Evolutionary conservation across 2,113 vertebrate species (phyloP).

Genomic region (Panthera leo): DNA sequence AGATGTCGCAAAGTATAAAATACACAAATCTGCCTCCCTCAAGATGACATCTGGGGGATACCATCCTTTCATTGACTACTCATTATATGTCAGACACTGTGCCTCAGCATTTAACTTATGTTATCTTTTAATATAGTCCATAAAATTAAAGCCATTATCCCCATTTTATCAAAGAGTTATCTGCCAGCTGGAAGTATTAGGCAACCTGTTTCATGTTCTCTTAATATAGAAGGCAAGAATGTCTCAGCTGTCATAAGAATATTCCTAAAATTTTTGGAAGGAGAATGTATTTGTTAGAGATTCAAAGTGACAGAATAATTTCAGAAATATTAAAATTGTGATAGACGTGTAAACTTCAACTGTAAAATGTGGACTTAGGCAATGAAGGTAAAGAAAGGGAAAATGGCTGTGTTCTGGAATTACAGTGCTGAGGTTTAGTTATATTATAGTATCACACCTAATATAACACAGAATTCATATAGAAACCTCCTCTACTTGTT

Average conservation of each 20-base stretch:
- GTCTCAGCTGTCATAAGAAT: background rate
- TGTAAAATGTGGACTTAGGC: background rate
- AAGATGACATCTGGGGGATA: background rate
- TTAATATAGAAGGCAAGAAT: background rate
- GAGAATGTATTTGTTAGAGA: background rate
- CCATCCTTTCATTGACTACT: background rate
- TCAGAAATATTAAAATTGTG: background rate
- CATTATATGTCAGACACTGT: background rate
- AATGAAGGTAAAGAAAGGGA: background rate
- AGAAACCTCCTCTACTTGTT: background rate
- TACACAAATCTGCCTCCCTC: background rate
- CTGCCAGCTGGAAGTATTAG: background rate
- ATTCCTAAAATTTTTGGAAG: background rate
- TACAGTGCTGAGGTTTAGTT: background rate
- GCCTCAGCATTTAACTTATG: background rate
- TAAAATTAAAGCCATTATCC: background rate
- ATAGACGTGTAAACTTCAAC: background rate
- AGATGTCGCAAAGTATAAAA: background rate
- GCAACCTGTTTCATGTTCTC: background rate
- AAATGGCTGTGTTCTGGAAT: background rate
- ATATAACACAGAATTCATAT: background rate
- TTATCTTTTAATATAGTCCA: background rate
- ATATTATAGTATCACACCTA: background rate
- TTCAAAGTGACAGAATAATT: background rate
- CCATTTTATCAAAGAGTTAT: background rate